A percentile compares a stretch with the other conserved stretches of the same genome.
These are phyloP conservation scores for Pelodiscus sinensis DNA, from an alignment of 2,113 vertebrate genomes.

Conservation along the genomic window DNA sequence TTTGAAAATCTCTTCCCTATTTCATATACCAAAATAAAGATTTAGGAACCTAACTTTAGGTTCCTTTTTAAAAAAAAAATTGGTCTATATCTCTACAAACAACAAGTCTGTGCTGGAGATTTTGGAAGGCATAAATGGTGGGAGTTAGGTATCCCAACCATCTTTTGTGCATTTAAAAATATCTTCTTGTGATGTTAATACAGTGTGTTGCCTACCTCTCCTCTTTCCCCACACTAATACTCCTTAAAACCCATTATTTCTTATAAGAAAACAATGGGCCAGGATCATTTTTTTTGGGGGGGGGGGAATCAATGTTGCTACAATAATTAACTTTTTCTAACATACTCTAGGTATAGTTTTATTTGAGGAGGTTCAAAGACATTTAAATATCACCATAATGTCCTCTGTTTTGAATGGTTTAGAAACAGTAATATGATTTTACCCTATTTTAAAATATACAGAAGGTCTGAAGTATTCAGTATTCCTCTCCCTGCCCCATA, in stretches of 20 bases:
- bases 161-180: not conserved
- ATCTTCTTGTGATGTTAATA: no score
- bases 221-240: not conserved
- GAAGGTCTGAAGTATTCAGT: not conserved
- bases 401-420: not conserved
- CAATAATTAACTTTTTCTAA: constrained; percentile 32
- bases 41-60: not conserved
- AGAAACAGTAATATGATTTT: not conserved
- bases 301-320: not conserved
- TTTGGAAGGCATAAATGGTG: not conserved
- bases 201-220: not conserved
- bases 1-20: not conserved
- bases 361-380: constrained; percentile 40
- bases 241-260: not conserved
- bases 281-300: not conserved
- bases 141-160: not conserved
- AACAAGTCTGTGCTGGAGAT: not conserved
- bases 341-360: not conserved
- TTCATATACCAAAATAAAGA: not conserved
- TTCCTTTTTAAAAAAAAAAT: not conserved
- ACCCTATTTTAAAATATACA: constrained; percentile 7
- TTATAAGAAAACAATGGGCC: not conserved
- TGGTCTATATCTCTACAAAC: not conserved
- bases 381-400: not conserved
- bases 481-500: not conserved